Conservation (phyloP, 1,140 invertebrate species). For the Diorhabda carinulata region DNA sequence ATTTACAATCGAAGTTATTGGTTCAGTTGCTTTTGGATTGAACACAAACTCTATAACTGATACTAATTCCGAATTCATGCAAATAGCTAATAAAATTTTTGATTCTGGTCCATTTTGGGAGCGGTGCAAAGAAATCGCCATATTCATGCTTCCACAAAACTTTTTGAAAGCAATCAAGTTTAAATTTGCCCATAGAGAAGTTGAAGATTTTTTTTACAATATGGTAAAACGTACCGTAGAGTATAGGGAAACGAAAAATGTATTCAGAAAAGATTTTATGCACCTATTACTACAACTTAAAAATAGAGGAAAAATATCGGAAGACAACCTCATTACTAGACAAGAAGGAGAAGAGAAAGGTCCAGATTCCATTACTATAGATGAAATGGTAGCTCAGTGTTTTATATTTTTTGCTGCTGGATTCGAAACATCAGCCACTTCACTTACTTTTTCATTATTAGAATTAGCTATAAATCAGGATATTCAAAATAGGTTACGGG, state of each 20-base stretch:
- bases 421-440: constrained; percentile 52
- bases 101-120: background rate
- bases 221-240: constrained; percentile 48
- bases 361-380: constrained; percentile 12
- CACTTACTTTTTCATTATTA: constrained; percentile 51
- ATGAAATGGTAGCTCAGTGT: constrained; percentile 45
- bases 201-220: constrained; percentile 47
- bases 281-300: constrained; percentile 47
- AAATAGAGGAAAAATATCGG: background rate
- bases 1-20: constrained; percentile 46
- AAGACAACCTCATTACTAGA: background rate
- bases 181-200: background rate
- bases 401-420: constrained; percentile 53
- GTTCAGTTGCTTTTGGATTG: constrained; percentile 57
- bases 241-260: constrained; percentile 48
- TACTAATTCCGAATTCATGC: constrained; percentile 46
- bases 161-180: too few species aligned
- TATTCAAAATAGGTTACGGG: too few species aligned
- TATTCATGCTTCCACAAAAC: too few species aligned
- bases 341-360: too few species aligned
- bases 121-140: too few species aligned
- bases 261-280: constrained; percentile 52
- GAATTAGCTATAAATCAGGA: constrained; percentile 41
- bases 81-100: constrained; percentile 14
- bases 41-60: constrained; percentile 52